phyloP scores from a whole-genome alignment of 1,140 invertebrate genomes.

The Belonocnema kinseyi region DNA sequence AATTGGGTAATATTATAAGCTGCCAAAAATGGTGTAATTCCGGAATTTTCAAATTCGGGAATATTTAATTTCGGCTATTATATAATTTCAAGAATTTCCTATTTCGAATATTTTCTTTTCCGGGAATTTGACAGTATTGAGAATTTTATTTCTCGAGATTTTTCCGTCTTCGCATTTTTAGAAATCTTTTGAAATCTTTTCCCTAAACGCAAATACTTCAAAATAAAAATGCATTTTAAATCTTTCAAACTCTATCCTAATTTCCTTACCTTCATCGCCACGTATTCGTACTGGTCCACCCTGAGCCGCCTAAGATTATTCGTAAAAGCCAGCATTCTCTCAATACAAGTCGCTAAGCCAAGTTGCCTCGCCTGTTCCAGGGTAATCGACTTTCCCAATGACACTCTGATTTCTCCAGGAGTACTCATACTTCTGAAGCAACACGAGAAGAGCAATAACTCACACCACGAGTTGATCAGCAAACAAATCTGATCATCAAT shows the following conservation, averaged over 20 bases:
- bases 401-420: constrained; percentile 90
- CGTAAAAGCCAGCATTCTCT: constrained; percentile 87
- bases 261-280: constrained; percentile 89
- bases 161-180: too few relatives aligned
- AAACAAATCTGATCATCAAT: constrained; percentile 98
- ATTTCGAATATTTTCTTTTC: too few relatives aligned
- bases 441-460: constrained; percentile 93
- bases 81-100: too few relatives aligned
- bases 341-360: constrained; percentile 88
- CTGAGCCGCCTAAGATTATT: constrained; percentile 91
- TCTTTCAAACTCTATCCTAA: background rate
- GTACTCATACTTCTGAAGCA: constrained; percentile 92
- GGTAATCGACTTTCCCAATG: constrained; percentile 85
- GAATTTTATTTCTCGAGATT: too few relatives aligned
- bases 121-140: too few relatives aligned
- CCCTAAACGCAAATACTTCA: too few relatives aligned
- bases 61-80: too few relatives aligned
- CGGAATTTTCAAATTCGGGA: too few relatives aligned
- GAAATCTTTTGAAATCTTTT: too few relatives aligned
- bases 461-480: constrained; percentile 98
- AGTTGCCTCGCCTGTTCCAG: constrained; percentile 84
- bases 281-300: constrained; percentile 98
- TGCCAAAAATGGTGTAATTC: too few relatives aligned
- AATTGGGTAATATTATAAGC: too few relatives aligned
- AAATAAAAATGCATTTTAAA: background rate